A percentile compares a stretch with the other conserved stretches of the same genome.
Conservation (phyloP, 2,888 invertebrate genomes). For the Campopleginae sp. region DNA sequence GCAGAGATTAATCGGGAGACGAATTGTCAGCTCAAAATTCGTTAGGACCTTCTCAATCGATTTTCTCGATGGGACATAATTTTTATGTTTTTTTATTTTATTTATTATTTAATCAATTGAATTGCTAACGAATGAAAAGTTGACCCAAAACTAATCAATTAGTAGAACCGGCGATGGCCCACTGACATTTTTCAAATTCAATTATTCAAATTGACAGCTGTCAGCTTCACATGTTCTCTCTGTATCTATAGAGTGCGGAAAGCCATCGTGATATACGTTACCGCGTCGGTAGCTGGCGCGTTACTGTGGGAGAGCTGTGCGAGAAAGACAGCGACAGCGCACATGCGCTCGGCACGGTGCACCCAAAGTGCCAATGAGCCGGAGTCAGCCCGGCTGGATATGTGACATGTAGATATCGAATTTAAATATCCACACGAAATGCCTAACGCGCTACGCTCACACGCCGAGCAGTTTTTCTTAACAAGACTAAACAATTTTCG, state of each 20-base stretch:
- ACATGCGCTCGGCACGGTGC: slow-evolving; percentile 11
- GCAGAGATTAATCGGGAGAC: background rate
- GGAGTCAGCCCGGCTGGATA: slow-evolving; percentile 4
- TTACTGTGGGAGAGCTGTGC: background rate
- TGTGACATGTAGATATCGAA: slow-evolving; percentile 7
- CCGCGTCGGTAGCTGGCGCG: background rate
- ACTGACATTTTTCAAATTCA: background rate
- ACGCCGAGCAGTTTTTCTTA: background rate
- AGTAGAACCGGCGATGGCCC: background rate
- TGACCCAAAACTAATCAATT: background rate
- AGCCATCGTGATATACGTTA: background rate
- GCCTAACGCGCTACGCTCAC: background rate
- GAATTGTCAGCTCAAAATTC: background rate
- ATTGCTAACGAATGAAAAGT: background rate
- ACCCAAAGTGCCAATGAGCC: slow-evolving; percentile 11
- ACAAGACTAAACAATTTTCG: background rate
- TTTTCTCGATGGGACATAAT: background rate
- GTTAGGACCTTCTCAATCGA: background rate
- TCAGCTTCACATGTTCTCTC: background rate
- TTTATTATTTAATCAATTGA: background rate
- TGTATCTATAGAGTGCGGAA: background rate
- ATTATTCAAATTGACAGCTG: slow-evolving; percentile 6
- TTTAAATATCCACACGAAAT: background rate
- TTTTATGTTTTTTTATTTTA: background rate
- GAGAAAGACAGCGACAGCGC: slow-evolving; percentile 1